Conservation (phyloP, 2,888 invertebrate species). For the Herminia tarsipennalis region DNA sequence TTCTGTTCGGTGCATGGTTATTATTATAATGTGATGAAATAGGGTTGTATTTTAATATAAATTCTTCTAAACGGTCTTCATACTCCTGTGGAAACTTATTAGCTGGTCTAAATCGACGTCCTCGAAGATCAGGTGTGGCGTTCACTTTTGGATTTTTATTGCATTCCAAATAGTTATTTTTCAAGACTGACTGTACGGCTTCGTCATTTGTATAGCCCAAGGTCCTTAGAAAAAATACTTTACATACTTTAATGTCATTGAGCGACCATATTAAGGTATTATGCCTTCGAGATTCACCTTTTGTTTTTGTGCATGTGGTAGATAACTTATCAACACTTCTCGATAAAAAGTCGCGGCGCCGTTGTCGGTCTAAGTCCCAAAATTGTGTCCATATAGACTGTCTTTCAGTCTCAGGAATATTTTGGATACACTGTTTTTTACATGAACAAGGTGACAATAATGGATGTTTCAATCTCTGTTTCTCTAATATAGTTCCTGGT, state of each 20-base stretch:
- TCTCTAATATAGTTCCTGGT: constrained; percentile 8
- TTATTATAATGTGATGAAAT: constrained; percentile 18
- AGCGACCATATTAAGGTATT: constrained; percentile 5
- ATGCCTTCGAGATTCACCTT: constrained; percentile 8
- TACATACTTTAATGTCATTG: constrained; percentile 5
- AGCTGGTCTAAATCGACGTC: constrained; percentile 18
- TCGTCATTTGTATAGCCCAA: constrained; percentile 16
- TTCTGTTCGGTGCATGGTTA: constrained; percentile 21
- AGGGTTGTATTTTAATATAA: constrained; percentile 18
- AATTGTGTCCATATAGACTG: constrained; percentile 10
- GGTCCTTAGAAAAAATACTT: constrained; percentile 8
- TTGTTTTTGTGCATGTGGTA: constrained; percentile 5
- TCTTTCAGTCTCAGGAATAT: constrained; percentile 11
- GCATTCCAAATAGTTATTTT: constrained; percentile 8
- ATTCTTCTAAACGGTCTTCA: constrained; percentile 13
- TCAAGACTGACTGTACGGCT: constrained; percentile 13
- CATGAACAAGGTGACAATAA: constrained; percentile 6
- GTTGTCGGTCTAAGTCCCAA: constrained; percentile 7
- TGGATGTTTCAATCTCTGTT: constrained; percentile 10
- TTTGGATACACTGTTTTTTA: constrained; percentile 9
- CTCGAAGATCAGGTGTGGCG: constrained; percentile 18
- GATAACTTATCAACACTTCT: constrained; percentile 5
- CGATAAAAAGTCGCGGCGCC: constrained; percentile 7
- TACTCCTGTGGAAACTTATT: constrained; percentile 20
- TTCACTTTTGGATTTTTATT: constrained; percentile 13